phyloP scores from a whole-genome alignment of 2,113 vertebrate species.

The Amphiprion ocellaris region DNA sequence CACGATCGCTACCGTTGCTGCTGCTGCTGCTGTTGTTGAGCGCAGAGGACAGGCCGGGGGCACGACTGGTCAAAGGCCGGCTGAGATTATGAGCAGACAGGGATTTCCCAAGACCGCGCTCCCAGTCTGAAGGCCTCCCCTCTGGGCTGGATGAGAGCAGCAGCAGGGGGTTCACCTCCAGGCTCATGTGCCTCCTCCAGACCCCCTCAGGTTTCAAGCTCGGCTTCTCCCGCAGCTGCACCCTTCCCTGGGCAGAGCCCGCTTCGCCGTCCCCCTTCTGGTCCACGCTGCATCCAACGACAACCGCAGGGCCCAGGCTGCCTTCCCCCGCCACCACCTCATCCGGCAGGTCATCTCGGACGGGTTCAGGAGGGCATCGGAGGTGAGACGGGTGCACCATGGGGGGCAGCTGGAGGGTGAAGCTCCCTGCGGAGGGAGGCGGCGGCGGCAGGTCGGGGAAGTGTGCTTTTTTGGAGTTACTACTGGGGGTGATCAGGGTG shows the following conservation, averaged over 20 bases:
- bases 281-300: constrained; percentile 54
- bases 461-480: constrained; percentile 89
- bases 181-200: constrained; percentile 92
- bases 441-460: constrained; percentile 87
- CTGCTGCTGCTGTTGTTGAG: constrained; percentile 78
- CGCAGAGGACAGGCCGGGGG: constrained; percentile 85
- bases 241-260: constrained; percentile 40
- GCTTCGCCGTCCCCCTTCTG: constrained; percentile 47
- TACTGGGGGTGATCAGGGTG: constrained; percentile 82
- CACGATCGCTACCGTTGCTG: constrained; percentile 89
- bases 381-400: constrained; percentile 87
- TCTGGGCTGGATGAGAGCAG: constrained; percentile 87
- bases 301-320: constrained; percentile 83
- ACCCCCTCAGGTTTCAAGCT: constrained; percentile 86
- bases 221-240: constrained; percentile 84
- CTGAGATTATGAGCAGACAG: constrained; percentile 94
- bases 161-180: constrained; percentile 90
- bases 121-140: constrained; percentile 67
- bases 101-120: constrained; percentile 89
- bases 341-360: constrained; percentile 78
- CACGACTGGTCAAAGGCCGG: constrained; percentile 87
- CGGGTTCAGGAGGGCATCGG: constrained; percentile 83
- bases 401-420: constrained; percentile 92
- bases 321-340: constrained; percentile 73
- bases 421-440: constrained; percentile 85